These are phyloP conservation scores for Lepidurus couesii DNA, from an alignment of 1,140 invertebrate genomes.

Conservation along the genomic window DNA sequence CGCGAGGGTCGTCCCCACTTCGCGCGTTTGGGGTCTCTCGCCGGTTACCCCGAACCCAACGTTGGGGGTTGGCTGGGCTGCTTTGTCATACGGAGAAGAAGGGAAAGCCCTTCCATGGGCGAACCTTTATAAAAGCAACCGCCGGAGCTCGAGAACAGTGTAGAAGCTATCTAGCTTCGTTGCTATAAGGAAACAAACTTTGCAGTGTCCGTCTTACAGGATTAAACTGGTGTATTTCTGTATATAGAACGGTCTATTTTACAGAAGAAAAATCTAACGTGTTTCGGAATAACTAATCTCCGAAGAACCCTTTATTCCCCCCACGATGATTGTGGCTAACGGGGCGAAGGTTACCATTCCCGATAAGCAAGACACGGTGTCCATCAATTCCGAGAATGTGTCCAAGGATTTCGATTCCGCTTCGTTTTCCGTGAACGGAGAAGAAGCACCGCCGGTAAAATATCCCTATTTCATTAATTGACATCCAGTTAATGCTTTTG, in stretches of 20 bases:
- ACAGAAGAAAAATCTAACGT: background rate
- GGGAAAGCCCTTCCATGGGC: background rate
- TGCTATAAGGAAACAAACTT: background rate
- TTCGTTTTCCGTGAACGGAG: background rate
- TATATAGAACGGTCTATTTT: background rate
- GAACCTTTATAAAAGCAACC: background rate
- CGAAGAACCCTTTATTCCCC: background rate
- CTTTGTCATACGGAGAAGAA: background rate
- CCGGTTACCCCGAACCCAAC: no score
- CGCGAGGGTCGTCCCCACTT: no score
- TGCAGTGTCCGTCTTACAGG: background rate
- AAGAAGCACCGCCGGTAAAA: background rate
- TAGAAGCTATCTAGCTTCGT: slow-evolving; percentile 2
- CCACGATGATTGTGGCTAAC: background rate
- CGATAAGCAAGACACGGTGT: background rate
- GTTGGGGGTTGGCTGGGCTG: no score
- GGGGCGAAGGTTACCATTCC: background rate
- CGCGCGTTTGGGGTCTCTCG: no score
- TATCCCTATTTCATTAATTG: background rate
- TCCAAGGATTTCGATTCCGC: background rate
- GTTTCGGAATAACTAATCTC: background rate
- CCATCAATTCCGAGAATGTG: background rate
- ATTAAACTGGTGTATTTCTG: background rate
- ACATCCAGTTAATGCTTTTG: background rate
- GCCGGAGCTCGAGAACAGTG: background rate